phyloP scores from a whole-genome alignment of 2,888 invertebrate genomes.

The Trissolcus brochymenae region DNA sequence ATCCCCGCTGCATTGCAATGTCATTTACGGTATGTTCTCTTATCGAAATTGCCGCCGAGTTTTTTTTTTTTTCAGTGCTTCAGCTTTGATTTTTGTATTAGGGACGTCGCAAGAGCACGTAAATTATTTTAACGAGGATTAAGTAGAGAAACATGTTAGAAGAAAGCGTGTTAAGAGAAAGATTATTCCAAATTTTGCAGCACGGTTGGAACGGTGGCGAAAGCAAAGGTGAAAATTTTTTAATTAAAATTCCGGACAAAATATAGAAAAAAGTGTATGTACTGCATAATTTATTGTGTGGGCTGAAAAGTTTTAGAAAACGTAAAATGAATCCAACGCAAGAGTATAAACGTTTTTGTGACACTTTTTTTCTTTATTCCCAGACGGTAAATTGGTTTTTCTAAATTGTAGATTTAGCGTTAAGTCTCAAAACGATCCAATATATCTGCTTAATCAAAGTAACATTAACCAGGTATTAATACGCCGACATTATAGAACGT shows the following conservation, averaged over 20 bases:
- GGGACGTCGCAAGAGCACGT: slow-evolving; percentile 27
- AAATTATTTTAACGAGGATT: slow-evolving; percentile 54
- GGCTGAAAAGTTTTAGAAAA: slow-evolving; percentile 26
- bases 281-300: slow-evolving; percentile 44
- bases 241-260: slow-evolving; percentile 51
- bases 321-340: slow-evolving; percentile 29
- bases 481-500: slow-evolving; percentile 6
- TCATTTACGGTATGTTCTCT: slow-evolving; percentile 27
- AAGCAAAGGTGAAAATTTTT: slow-evolving; percentile 49
- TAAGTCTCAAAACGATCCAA: slow-evolving; percentile 5
- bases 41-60: slow-evolving; percentile 18
- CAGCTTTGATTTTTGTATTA: slow-evolving; percentile 40
- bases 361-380: slow-evolving; percentile 5
- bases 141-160: slow-evolving; percentile 43
- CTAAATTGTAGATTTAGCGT: neutral
- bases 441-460: slow-evolving; percentile 20
- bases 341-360: slow-evolving; percentile 20
- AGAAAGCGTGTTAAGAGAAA: slow-evolving; percentile 46
- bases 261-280: slow-evolving; percentile 37
- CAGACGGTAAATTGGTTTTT: slow-evolving; percentile 16
- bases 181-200: slow-evolving; percentile 50
- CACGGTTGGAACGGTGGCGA: slow-evolving; percentile 25
- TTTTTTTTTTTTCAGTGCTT: slow-evolving; percentile 21
- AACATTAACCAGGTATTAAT: slow-evolving; percentile 10
- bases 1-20: slow-evolving; percentile 19